Evolutionary conservation across 1,140 invertebrate species (phyloP), one percentile per base, ranked within the genome.

Genomic region (Portunus trituberculatus): DNA sequence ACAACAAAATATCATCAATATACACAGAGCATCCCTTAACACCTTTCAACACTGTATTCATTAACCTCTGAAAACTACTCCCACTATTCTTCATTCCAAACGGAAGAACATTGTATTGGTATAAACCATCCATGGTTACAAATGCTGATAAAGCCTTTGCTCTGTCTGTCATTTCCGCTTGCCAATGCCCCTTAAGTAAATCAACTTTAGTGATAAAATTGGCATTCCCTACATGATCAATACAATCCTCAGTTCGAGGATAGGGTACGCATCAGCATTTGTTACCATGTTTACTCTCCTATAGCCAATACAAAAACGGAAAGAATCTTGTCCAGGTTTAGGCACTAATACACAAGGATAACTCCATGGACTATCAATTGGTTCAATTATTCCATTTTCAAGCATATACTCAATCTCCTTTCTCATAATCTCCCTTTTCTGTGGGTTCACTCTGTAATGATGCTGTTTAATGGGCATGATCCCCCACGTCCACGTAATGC

Each of bases 241-340:
- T 92, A 82, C 91, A 82, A 32, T 92, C 91, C 76, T 92, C 52
- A 28, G 82, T 16, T 92, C 52, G 10, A 82, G 91, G 16, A 92
- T 28, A 76, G 28, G 59, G 32, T 76, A 92, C 4, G 6, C 4
- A 32, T 92, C 91, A 76, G 91, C 31, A 6, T 31, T 76, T 32
- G 82, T 46, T 28, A 25, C 59, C 10, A 20, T 76, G 20, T 76
- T 76, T 76, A 76, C 59, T 20, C 4, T 87, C 39, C 39, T 87
- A 3, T 45, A 93, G 67, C 46, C 39, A 8, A 39, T 84, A 20
- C 82, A 93, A 93, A 93, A 84, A 1, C 82, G 4, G 25, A 84
- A 93, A n/a, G 67, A 45, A 12, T 6, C 10, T 7, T 46, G 29
- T 8, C 84, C 39, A 16, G 46, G 31, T 32, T 93, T 84, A 25